phyloP scores from a whole-genome alignment of 2,888 invertebrate genomes.

The Conops quadrifasciatus region DNA sequence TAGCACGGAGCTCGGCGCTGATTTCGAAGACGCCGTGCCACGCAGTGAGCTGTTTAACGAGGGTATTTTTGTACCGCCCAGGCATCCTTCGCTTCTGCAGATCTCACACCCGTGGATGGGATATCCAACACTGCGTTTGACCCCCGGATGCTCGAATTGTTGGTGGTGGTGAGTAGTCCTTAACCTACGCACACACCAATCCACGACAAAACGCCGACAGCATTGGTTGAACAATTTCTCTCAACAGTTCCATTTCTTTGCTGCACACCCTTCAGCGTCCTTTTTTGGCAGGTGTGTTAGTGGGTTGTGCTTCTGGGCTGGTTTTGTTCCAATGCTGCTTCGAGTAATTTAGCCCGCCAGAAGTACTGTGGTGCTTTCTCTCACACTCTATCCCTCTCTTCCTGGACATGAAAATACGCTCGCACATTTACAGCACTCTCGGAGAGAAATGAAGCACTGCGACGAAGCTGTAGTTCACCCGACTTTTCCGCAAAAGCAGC shows the following conservation, averaged over 20 bases:
- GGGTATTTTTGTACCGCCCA: too few relatives aligned
- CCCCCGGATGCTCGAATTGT: too few relatives aligned
- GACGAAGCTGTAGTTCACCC: too few relatives aligned
- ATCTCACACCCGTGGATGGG: too few relatives aligned
- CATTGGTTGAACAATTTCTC: neutral
- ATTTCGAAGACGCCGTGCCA: neutral
- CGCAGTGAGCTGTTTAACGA: neutral
- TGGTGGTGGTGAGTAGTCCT: too few relatives aligned
- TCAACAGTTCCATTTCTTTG: neutral
- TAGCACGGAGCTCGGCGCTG: neutral
- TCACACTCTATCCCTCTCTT: too few relatives aligned
- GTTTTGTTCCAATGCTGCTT: constrained; percentile 9
- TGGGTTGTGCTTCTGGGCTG: constrained; percentile 18
- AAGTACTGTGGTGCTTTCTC: neutral
- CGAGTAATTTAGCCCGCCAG: neutral
- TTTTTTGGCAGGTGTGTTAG: neutral
- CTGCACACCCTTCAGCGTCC: neutral
- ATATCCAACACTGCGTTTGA: too few relatives aligned
- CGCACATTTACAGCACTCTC: too few relatives aligned
- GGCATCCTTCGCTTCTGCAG: too few relatives aligned
- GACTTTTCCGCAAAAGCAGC: too few relatives aligned
- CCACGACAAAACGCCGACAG: neutral
- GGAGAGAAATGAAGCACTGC: too few relatives aligned
- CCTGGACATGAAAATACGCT: too few relatives aligned
- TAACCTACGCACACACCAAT: neutral